Evolutionary conservation across 92 coral and sea anemone genomes (phyloP), one percentile per base, ranked within the genome.

Genomic region (Palythoa caribaeorum): DNA sequence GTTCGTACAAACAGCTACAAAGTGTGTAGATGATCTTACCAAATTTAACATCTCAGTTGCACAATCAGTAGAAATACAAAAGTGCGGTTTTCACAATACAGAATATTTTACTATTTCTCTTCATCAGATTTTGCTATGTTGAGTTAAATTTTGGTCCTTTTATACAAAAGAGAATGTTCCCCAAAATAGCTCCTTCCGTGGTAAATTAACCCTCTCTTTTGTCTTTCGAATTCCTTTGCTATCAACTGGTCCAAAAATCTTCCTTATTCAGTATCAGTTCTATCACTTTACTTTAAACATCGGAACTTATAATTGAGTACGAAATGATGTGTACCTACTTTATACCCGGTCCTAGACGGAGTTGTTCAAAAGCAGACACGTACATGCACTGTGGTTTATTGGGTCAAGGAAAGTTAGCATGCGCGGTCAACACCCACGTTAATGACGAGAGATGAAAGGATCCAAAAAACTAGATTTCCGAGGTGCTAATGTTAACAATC

Each of bases 221-320:
- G 38, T 14, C 51, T n/a, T 13, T 8, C 66, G n/a, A 83, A 13
- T 59, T 73, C 87, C 80, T 50, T 77, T 52, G 66, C 87, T 65
- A 17, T 55, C 21, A 68, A 1, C n/a, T 59, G 17, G 14, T 59
- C 17, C 14, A 59, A 59, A 59, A 17, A 59, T 59, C 66, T 20
- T 59, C 66, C 6, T 14, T 59, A 14, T 59, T 17, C 14, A 20
- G 14, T 6, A 14, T 20, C 4, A 2, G 1, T 59, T 59, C 17
- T 59, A 15, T 1, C 66, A 2, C 17, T 59, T 59, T 59, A 17
- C 66, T 59, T 20, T 59, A 6, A 16, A 0, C 66, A 59, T 59
- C 65, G 65, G 66, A 59, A 59, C 60, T 9, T 54, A 15, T 28
- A 28, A 28, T 28, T 28, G 28, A 54, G 2, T 54, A 54, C 60